Evolutionary conservation across 1,140 invertebrate species (phyloP).

Genomic region (Neodiprion pinetum): DNA sequence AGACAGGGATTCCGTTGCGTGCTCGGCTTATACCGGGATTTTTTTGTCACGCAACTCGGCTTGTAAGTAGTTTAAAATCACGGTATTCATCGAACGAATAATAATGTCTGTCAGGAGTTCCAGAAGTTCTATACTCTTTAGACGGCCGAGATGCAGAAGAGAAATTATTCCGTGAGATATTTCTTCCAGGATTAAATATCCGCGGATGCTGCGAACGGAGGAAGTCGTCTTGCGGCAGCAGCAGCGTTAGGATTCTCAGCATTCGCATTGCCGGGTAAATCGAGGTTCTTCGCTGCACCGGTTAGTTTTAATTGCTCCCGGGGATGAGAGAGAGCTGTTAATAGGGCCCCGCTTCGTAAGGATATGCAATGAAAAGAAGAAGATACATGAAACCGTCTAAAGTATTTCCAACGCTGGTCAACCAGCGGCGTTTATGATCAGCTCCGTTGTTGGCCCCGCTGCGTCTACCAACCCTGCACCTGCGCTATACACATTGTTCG

Average conservation of each 20-base stretch:
- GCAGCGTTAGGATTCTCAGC: not conserved
- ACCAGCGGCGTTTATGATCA: not conserved
- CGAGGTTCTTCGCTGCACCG: not conserved
- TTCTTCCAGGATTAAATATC: not conserved
- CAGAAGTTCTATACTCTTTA: too few relatives aligned
- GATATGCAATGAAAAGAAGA: not conserved
- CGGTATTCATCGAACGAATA: too few relatives aligned
- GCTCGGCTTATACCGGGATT: too few relatives aligned
- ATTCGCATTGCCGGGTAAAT: not conserved
- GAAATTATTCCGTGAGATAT: not conserved
- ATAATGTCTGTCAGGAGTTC: too few relatives aligned
- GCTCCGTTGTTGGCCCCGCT: not conserved
- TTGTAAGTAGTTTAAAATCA: too few relatives aligned
- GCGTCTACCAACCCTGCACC: too few relatives aligned
- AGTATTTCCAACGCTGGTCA: not conserved
- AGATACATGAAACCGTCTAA: not conserved
- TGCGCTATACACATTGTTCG: not conserved
- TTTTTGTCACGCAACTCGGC: too few relatives aligned
- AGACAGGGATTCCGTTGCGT: too few relatives aligned
- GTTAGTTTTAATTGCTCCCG: not conserved
- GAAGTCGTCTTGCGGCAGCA: not conserved
- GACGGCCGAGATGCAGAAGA: not conserved
- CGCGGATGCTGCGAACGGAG: not conserved
- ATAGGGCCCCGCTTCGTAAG: not conserved
- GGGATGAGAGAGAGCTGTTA: not conserved